These are phyloP conservation scores for Tyria jacobaeae DNA, from an alignment of 2,888 invertebrate species.

Conservation along the genomic window DNA sequence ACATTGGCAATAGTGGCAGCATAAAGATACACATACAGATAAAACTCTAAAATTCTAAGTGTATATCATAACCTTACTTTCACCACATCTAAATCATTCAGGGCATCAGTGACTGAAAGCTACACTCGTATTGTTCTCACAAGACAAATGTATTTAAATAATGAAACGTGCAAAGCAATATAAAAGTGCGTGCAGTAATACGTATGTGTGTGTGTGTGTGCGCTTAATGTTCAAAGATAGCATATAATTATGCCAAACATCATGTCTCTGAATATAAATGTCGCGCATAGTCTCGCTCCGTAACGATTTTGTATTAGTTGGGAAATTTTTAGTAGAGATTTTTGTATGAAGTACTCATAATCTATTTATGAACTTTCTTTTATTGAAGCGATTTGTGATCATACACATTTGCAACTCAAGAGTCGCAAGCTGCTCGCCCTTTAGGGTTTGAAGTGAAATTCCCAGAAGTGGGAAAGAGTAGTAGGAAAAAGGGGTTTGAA, in stretches of 20 bases:
- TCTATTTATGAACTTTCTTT: no score
- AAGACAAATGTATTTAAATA: slow-evolving; percentile 1
- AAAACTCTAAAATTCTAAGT: no score
- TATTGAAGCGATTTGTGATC: no score
- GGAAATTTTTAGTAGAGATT: slow-evolving; percentile 1
- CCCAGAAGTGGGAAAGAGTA: no score
- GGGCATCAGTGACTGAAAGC: not conserved
- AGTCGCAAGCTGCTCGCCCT: no score
- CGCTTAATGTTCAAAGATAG: slow-evolving; percentile 13
- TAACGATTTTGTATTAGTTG: not conserved
- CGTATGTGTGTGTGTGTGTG: slow-evolving; percentile 3
- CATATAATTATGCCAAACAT: slow-evolving; percentile 14
- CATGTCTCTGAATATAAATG: slow-evolving; percentile 14
- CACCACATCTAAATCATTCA: not conserved
- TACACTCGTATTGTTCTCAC: slow-evolving; percentile 6
- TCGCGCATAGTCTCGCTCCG: not conserved
- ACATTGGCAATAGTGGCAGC: no score
- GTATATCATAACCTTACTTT: not conserved
- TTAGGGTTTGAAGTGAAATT: no score
- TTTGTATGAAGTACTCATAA: not conserved
- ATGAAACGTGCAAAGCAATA: slow-evolving; percentile 7
- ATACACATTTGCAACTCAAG: no score
- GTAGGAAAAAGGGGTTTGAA: no score
- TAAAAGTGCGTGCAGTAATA: slow-evolving; percentile 10
- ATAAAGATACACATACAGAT: no score